These are phyloP conservation scores for Hippocampus zosterae DNA, from an alignment of 2,113 vertebrate genomes.

Conservation along the genomic window DNA sequence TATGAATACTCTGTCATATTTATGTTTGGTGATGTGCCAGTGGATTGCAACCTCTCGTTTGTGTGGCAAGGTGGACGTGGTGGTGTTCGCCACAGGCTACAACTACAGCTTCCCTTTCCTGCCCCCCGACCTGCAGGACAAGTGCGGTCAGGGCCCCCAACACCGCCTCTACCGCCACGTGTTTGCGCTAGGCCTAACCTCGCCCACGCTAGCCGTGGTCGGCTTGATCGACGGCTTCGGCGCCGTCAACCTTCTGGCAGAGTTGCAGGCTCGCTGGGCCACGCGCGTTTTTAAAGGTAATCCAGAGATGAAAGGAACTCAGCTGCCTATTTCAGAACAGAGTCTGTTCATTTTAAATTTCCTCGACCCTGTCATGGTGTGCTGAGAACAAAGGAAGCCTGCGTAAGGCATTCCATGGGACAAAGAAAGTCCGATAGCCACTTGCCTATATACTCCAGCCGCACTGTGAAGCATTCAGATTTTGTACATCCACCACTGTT, in stretches of 20 bases:
- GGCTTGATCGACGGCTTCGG: slow-evolving; percentile 79
- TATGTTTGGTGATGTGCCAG: neutral
- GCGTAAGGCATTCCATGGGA: too few species aligned
- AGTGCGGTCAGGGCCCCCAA: slow-evolving; percentile 56
- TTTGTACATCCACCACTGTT: too few species aligned
- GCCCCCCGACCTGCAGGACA: slow-evolving; percentile 59
- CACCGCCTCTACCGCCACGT: slow-evolving; percentile 77
- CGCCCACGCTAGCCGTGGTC: slow-evolving; percentile 79
- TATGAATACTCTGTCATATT: too few species aligned
- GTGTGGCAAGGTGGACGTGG: slow-evolving; percentile 63
- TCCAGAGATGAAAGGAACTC: too few species aligned
- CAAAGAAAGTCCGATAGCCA: too few species aligned
- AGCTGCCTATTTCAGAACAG: too few species aligned
- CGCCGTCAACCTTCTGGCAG: slow-evolving; percentile 78
- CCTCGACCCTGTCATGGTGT: too few species aligned
- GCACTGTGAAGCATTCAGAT: too few species aligned
- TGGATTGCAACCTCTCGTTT: neutral
- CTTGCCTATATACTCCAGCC: too few species aligned
- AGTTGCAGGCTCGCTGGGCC: slow-evolving; percentile 85
- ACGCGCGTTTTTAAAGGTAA: slow-evolving; percentile 80
- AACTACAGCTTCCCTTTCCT: slow-evolving; percentile 83
- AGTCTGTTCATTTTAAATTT: too few species aligned
- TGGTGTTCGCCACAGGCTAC: slow-evolving; percentile 88
- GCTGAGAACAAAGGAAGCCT: too few species aligned
- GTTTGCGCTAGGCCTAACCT: slow-evolving; percentile 75